Base-by-base conservation (phyloP, 2,888 invertebrate species). In the Tillus elongatus region DNA sequence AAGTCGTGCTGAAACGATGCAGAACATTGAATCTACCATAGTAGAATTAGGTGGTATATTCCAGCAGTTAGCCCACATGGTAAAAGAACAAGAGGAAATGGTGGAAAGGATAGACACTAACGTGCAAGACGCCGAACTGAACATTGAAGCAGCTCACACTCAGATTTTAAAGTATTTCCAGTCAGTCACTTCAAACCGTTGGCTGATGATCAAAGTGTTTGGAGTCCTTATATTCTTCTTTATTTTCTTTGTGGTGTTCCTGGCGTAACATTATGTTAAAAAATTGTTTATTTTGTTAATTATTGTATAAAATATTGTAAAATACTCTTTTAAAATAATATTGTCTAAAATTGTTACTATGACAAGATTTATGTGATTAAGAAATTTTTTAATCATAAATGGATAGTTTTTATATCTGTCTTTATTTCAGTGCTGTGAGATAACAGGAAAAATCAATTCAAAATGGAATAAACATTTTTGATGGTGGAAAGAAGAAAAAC, bases 131-230 rank as follows among this genome's bases (percentile, higher is more conserved):
- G 83, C 97, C 1, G 87, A 89, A 63, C 65, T 97, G 60, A 97
- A 98, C 69, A 92, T 99, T 30, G 96, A 96, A 68, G 92, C 93
- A 33, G 98, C 97, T 2, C 98, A 99, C 61, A 75, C 86, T 41
- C 95, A 98, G 72, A 89, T 99, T 51, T 73, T 98, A 53, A 95
- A 90, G 67, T 98, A 98, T 70, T 98, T 99, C 66, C 92, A 91
- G 66, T 87, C 86, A 37, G 88, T 99, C 24, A 89, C 95, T 10
- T 90, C 90, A 44, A 99, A 98, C 70, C 79, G 98, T 54, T 97
- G 96, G 84, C 74, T 98, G 16, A 98, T 98, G 95, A 87, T 99
- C 53, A 99, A 99, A 74, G 83, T 99, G 50, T 98, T 99, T 70
- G 97, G 87, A 36, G 90, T 98, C 44, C 74, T 99, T 37, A 93